phyloP scores from a whole-genome alignment of 1,140 invertebrate genomes.

The Nasonia giraulti region DNA sequence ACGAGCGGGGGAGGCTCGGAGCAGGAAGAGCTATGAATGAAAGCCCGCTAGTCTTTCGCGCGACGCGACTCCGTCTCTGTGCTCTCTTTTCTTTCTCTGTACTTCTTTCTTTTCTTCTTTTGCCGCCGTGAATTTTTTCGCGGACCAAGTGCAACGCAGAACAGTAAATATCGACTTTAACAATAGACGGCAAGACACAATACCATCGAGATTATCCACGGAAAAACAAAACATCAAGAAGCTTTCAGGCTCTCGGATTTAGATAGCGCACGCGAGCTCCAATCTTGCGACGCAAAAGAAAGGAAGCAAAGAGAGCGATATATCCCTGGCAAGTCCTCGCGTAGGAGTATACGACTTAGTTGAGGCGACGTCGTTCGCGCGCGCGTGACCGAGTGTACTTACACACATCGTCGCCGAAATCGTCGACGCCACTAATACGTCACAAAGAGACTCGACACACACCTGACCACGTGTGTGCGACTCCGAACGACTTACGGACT shows the following conservation, averaged over 20 bases:
- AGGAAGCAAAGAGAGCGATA: neutral
- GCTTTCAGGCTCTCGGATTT: neutral
- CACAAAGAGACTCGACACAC: neutral
- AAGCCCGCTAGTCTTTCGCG: constrained; percentile 11
- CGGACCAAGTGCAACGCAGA: too few relatives aligned
- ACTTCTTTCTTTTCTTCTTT: neutral
- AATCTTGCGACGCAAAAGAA: neutral
- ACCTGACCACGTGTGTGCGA: neutral
- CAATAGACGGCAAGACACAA: too few relatives aligned
- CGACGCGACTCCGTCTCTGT: neutral
- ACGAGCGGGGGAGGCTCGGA: constrained; percentile 10
- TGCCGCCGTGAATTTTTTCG: neutral
- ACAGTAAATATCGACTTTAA: too few relatives aligned
- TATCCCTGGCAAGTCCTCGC: neutral
- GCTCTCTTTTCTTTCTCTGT: neutral
- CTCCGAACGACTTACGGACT: neutral
- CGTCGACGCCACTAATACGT: neutral
- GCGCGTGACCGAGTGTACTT: too few relatives aligned
- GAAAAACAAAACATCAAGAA: neutral
- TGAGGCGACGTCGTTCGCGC: too few relatives aligned
- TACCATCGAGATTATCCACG: too few relatives aligned
- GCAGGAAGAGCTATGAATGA: constrained; percentile 28
- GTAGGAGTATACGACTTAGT: neutral
- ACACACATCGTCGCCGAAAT: neutral
- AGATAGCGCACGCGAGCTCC: neutral